Percentiles rank a stretch among this genome's conserved stretches.
Evolutionary conservation across 2,888 invertebrate species (phyloP).

Genomic region (Trichogramma dendrolimi): DNA sequence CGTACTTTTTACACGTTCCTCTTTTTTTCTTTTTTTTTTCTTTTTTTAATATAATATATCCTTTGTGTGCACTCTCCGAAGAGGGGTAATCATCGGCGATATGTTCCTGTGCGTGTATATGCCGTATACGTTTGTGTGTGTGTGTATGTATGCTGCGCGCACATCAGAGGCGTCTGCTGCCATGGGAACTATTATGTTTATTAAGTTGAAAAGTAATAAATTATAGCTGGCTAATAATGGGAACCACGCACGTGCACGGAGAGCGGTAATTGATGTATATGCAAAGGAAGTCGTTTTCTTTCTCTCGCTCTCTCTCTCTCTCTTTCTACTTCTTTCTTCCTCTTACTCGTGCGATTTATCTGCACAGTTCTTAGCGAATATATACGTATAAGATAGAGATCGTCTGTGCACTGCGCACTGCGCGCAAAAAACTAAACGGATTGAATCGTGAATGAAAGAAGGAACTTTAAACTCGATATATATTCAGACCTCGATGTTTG

Average conservation of each 20-base stretch:
- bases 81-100: no score
- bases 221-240: conserved; percentile 49
- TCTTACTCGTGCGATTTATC: conserved; percentile 13
- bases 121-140: no score
- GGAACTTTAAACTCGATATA: no score
- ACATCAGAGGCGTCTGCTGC: conserved; percentile 1
- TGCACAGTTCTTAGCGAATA: neutral
- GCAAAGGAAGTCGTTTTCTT: conserved; percentile 46
- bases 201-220: conserved; percentile 52
- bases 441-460: no score
- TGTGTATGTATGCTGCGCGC: no score
- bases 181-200: conserved; percentile 52
- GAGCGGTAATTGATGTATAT: conserved; percentile 45
- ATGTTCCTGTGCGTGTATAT: no score
- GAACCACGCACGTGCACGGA: conserved; percentile 38
- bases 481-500: no score
- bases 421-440: no score
- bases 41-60: no score
- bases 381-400: conserved; percentile 25
- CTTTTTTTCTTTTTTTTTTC: no score
- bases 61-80: no score
- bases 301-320: conserved; percentile 16
- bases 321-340: conserved; percentile 20
- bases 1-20: no score
- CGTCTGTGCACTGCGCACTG: neutral